Evolutionary conservation across 2,113 vertebrate genomes (phyloP).

Genomic region (Electrona antarctica): DNA sequence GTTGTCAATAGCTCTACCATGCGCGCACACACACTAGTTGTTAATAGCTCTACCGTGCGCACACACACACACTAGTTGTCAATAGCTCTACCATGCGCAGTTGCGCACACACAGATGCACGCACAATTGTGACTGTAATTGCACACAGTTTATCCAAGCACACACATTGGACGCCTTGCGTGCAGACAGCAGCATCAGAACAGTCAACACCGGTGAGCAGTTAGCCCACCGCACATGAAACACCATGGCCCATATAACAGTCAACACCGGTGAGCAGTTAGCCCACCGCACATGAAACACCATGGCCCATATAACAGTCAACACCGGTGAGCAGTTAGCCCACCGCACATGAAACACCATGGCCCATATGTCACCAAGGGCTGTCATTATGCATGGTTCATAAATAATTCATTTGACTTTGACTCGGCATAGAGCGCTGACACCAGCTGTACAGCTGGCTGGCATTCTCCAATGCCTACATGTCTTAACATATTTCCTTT

Average conservation of each 20-base stretch:
- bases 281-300: conserved; percentile 8
- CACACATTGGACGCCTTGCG: neutral
- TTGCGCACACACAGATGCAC: no score
- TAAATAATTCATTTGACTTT: conserved; percentile 69
- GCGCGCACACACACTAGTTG: no score
- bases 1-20: no score
- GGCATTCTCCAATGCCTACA: conserved; percentile 30
- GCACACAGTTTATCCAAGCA: neutral
- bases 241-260: conserved; percentile 21
- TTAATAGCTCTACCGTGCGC: conserved; percentile 10
- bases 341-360: conserved; percentile 10
- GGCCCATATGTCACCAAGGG: conserved; percentile 42
- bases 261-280: conserved; percentile 1
- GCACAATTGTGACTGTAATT: no score
- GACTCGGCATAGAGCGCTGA: conserved; percentile 57
- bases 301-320: conserved; percentile 25
- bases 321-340: neutral
- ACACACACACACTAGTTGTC: no score
- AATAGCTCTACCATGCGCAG: no score
- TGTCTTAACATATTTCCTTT: conserved; percentile 31
- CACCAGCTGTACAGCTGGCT: conserved; percentile 17
- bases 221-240: conserved; percentile 14
- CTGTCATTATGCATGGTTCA: conserved; percentile 45
- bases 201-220: conserved; percentile 9
- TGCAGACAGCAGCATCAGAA: neutral